Percentiles rank a stretch among this genome's conserved stretches.
Conservation (phyloP, 1,140 invertebrate genomes). For the Leptoteleia sp. region DNA sequence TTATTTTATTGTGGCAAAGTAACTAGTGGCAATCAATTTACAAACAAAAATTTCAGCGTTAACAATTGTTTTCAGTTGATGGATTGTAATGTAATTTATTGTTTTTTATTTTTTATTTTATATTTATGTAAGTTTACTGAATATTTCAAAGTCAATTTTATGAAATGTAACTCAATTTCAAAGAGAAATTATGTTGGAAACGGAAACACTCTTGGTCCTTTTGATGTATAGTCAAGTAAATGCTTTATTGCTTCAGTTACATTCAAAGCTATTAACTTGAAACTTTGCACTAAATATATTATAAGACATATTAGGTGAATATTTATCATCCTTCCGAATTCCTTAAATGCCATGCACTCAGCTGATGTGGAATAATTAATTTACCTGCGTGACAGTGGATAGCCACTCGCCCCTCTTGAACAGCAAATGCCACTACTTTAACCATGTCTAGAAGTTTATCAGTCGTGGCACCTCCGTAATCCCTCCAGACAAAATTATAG, state of each 20-base stretch:
- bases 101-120: too few species aligned
- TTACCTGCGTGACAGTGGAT: conserved; percentile 95
- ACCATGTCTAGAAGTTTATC: conserved; percentile 91
- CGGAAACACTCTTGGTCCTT: too few species aligned
- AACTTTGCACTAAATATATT: conserved; percentile 1
- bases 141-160: too few species aligned
- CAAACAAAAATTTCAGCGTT: too few species aligned
- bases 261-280: neutral
- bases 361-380: conserved; percentile 60
- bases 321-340: conserved; percentile 21
- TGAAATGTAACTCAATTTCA: too few species aligned
- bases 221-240: too few species aligned
- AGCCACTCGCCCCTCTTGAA: conserved; percentile 91
- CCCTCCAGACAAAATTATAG: conserved; percentile 93
- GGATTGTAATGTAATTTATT: too few species aligned
- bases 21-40: too few species aligned
- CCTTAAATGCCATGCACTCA: conserved; percentile 39
- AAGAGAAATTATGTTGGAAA: too few species aligned
- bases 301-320: conserved; percentile 17
- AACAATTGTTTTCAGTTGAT: too few species aligned
- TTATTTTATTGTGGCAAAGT: too few species aligned
- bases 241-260: neutral
- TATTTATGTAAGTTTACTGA: too few species aligned
- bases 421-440: conserved; percentile 92
- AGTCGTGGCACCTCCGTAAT: conserved; percentile 90